Evolutionary conservation across 2,888 invertebrate species (phyloP).

Genomic region (Protula sp.): DNA sequence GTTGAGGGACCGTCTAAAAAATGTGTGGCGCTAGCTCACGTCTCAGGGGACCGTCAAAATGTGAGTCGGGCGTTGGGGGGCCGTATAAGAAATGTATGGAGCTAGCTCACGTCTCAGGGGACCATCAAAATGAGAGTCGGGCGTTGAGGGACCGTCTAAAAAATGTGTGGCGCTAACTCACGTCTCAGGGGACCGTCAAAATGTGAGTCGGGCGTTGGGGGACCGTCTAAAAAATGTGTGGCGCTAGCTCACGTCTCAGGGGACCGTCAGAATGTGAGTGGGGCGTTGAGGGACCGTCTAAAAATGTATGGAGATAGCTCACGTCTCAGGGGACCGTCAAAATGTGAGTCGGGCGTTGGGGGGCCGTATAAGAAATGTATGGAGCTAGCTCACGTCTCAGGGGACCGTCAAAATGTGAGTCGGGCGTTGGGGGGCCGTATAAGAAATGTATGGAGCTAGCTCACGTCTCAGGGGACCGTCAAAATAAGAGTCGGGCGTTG

Average conservation of each 20-base stretch:
- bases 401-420: slow-evolving; percentile 68
- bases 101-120: slow-evolving; percentile 85
- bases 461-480: no score
- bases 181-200: slow-evolving; percentile 76
- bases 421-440: no score
- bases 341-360: slow-evolving; percentile 59
- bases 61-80: slow-evolving; percentile 51
- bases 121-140: slow-evolving; percentile 66
- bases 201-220: slow-evolving; percentile 56
- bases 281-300: no score
- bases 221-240: slow-evolving; percentile 48
- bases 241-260: slow-evolving; percentile 92
- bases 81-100: slow-evolving; percentile 59
- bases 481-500: no score
- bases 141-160: no score
- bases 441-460: no score
- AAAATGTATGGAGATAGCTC: slow-evolving; percentile 79
- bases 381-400: slow-evolving; percentile 90
- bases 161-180: slow-evolving; percentile 83
- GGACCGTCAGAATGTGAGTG: slow-evolving; percentile 67
- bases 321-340: slow-evolving; percentile 76
- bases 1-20: no score
- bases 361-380: slow-evolving; percentile 47
- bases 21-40: slow-evolving; percentile 83
- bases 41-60: slow-evolving; percentile 78